phyloP scores from a whole-genome alignment of 2,113 vertebrate species.

The Panurus biarmicus region DNA sequence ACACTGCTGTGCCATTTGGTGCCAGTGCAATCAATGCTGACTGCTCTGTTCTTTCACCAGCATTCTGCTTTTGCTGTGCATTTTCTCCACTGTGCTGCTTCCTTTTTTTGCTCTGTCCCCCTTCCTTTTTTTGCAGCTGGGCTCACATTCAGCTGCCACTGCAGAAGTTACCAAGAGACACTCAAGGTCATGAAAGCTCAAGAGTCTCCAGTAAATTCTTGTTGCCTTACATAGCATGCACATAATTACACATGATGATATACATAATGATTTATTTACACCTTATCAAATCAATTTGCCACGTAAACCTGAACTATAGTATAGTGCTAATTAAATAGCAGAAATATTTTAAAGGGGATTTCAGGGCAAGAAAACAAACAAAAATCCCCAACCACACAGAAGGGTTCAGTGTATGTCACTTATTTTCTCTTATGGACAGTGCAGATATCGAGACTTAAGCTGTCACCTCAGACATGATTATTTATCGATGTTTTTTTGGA shows the following conservation, averaged over 20 bases:
- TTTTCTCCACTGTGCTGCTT: not conserved
- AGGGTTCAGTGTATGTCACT: not conserved
- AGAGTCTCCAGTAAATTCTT: not conserved
- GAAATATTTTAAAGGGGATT: not conserved
- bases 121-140: not conserved
- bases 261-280: not conserved
- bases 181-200: not conserved
- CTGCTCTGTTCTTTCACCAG: not conserved
- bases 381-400: not conserved
- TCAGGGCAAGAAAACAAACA: not conserved
- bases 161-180: not conserved
- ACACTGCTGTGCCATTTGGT: not conserved
- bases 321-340: not conserved
- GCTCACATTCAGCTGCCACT: not conserved
- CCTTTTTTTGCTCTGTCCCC: not conserved
- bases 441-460: not conserved
- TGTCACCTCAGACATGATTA: not conserved
- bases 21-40: not conserved
- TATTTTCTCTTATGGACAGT: not conserved
- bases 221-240: not conserved
- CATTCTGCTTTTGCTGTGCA: not conserved
- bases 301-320: not conserved
- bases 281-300: not conserved
- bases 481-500: not conserved
- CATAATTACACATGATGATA: not conserved